Base-by-base conservation (phyloP, 2,888 invertebrate genomes). In the Archaeoteleia sp. region DNA sequence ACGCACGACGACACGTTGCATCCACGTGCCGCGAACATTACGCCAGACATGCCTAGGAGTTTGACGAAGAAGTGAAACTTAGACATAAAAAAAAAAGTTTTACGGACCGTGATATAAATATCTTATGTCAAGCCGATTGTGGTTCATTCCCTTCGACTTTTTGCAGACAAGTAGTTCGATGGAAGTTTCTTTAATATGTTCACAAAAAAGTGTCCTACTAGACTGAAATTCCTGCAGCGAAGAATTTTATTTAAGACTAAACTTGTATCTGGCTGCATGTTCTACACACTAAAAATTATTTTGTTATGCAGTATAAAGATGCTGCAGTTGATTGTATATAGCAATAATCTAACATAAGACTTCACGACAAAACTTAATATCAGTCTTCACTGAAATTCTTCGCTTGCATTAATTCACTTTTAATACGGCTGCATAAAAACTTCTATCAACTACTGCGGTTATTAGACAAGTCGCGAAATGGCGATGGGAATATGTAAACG, bases 21-120 rank as follows among this genome's bases (percentile, higher is more conserved):
- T 12, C 7, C 35, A 9, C 57, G 40, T 14, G 4, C 43, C 0
- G 49, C 6, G 0, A 49, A 57, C 4, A 8, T 40, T 3, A 37
- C 48, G 2, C 53, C 57, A 5, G 62, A 70, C 17, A 67, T 67
- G 37, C 70, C 70, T 6, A 62, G 70, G 8, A 67, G 14, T 25
- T 62, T 70, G 45, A 48, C 53, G 6, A 58, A 30, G 30, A 49
- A 69, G 42, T 58, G 61, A 69, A 14, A 37, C 32, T 27, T 30
- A 15, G 6, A 15, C 5, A 35, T 7, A 6, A 35, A 7, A 8
- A 8, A n/a, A 9, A 29, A 23, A 23, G 4, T 23, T 23, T 23
- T 4, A 23, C 23, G 4, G 4, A 29, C 2, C 23, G 12, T 5
- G 25, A 13, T 25, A 1, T 2, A 13, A 12, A 32, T 10, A 32